These are phyloP conservation scores for Nymphalis io DNA, from an alignment of 1,140 invertebrate species.

Conservation along the genomic window DNA sequence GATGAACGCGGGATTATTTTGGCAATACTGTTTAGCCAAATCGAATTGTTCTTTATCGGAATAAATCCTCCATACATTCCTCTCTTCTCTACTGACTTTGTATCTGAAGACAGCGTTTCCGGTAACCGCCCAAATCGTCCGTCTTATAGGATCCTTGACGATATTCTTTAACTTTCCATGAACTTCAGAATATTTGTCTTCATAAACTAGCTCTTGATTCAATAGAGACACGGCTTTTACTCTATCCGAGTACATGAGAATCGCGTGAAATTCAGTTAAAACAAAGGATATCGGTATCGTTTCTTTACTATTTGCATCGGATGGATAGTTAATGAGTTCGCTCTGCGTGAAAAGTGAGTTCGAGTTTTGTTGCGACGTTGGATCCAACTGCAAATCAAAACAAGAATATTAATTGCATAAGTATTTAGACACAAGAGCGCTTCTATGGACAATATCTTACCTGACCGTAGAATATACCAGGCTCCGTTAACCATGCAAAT, in stretches of 20 bases:
- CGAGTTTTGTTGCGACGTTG: constrained; percentile 78
- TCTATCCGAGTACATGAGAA: constrained; percentile 91
- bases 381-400: constrained; percentile 77
- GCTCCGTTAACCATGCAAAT: constrained; percentile 94
- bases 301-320: constrained; percentile 55
- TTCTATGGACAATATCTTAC: constrained; percentile 64
- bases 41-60: constrained; percentile 93
- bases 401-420: not conserved
- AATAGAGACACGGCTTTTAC: constrained; percentile 92
- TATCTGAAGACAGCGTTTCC: constrained; percentile 93
- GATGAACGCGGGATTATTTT: constrained; percentile 88
- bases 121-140: constrained; percentile 93
- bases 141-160: constrained; percentile 89
- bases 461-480: constrained; percentile 86
- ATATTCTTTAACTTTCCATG: constrained; percentile 91
- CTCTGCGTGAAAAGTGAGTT: constrained; percentile 83
- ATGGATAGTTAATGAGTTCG: constrained; percentile 83
- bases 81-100: constrained; percentile 91
- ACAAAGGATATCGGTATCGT: constrained; percentile 88
- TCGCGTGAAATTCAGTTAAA: constrained; percentile 94
- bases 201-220: constrained; percentile 93
- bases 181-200: constrained; percentile 91
- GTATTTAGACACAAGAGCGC: not conserved
- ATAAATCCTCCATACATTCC: constrained; percentile 95
- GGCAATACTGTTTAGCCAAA: constrained; percentile 90